Conservation (phyloP, 2,888 invertebrate genomes). For the Campaea margaritaria region DNA sequence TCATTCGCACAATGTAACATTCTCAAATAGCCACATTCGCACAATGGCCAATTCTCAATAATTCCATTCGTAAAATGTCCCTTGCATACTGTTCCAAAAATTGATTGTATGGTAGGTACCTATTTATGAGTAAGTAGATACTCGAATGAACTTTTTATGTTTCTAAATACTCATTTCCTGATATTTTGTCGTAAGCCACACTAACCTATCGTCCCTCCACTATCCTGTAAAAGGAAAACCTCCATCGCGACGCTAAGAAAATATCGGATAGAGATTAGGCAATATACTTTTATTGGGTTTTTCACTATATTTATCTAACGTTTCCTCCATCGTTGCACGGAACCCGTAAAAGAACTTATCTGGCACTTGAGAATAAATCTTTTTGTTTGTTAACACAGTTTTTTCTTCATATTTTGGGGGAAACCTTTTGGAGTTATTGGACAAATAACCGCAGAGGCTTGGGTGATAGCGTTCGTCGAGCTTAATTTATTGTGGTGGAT, state of each 20-base stretch:
- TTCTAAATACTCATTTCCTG: no score
- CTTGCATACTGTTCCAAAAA: no score
- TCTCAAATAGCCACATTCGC: no score
- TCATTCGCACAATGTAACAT: no score
- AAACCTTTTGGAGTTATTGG: constrained; percentile 51
- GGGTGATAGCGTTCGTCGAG: constrained; percentile 64
- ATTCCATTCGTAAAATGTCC: no score
- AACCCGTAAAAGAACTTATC: constrained; percentile 66
- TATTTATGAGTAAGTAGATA: no score
- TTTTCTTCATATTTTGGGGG: constrained; percentile 53
- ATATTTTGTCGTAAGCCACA: constrained; percentile 47
- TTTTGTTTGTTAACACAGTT: constrained; percentile 83
- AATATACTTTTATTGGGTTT: constrained; percentile 82
- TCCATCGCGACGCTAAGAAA: constrained; percentile 80
- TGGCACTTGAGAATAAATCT: constrained; percentile 77
- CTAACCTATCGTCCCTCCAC: constrained; percentile 33
- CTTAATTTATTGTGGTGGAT: constrained; percentile 67
- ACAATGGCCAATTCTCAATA: no score
- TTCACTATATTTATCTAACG: constrained; percentile 82
- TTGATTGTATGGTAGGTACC: no score
- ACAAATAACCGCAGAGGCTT: constrained; percentile 66
- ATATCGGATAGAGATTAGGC: constrained; percentile 84
- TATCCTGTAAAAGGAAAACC: constrained; percentile 70
- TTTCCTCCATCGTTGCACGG: constrained; percentile 55
- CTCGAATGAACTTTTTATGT: no score